Base-by-base conservation (phyloP, 2,888 invertebrate species). In the Platycheirus rosarum region DNA sequence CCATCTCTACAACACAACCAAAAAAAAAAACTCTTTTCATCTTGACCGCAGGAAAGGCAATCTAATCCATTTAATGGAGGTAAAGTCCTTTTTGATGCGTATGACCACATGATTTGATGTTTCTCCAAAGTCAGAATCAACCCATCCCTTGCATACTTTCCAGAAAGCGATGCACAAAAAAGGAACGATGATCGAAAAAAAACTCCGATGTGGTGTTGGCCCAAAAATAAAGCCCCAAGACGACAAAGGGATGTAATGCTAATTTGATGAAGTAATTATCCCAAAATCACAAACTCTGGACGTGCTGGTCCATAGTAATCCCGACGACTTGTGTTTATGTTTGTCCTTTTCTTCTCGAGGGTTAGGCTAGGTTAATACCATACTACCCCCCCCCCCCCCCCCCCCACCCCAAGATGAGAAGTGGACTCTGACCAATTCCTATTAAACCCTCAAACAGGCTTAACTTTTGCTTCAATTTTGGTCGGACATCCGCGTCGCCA, bases 221-320 rank as follows among this genome's bases (percentile, higher is more conserved):
- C 29, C 9, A 35, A 75, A 75, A 70, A 75, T 66, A 60, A 29
- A 55, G 62, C 18, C 71, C 49, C 13, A 23, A 42, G 8, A 65
- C 49, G 69, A 60, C 42, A 66, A 70, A 70, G 70, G 80, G 76
- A 71, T 76, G 70, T 80, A 75, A 80, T 76, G 80, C 80, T 80
- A 80, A 80, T 80, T 80, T 80, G 80, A 80, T 80, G 80, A 80
- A 80, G 76, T 76, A 80, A 80, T 80, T 80, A 80, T 80, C 80
- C 80, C 76, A 70, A 80, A 80, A 80, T 80, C 75, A 75, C 44
- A 75, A 75, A 80, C 70, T 71, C 80, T 53, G 66, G 75, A 80
- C 80, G 80, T 75, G 80, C 70, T 66, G 76, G 70, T 62, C 70
- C 62, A 70, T 51, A 70, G 69, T 70, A 70, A 75, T 62, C 70